Percentiles rank a stretch among this genome's conserved stretches.
Evolutionary conservation across 2,888 invertebrate genomes (phyloP).

Genomic region (Galerucella calmariensis): DNA sequence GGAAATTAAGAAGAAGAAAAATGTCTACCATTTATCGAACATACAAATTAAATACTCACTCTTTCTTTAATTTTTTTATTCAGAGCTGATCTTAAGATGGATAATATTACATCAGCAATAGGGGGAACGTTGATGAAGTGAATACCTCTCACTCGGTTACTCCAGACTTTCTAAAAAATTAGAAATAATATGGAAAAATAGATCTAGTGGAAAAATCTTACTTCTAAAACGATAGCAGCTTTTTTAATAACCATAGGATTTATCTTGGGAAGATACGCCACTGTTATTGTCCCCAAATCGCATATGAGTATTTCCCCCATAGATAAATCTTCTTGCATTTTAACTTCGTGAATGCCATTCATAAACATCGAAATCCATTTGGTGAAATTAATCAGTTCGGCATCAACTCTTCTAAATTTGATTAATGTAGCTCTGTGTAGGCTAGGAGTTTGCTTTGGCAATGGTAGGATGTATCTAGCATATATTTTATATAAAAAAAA

Average conservation of each 20-base stretch:
- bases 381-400: background rate
- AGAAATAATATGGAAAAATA: background rate
- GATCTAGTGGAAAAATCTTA: conserved; percentile 8
- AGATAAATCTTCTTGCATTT: conserved; percentile 26
- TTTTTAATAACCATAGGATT: conserved; percentile 28
- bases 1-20: background rate
- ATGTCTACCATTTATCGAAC: too few relatives aligned
- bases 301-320: conserved; percentile 20
- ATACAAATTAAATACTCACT: conserved; percentile 8
- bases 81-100: conserved; percentile 12
- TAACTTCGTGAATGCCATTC: conserved; percentile 24
- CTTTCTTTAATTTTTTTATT: conserved; percentile 28
- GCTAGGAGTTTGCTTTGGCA: conserved; percentile 7
- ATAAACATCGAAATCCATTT: conserved; percentile 11
- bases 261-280: conserved; percentile 11
- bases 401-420: background rate
- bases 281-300: conserved; percentile 22
- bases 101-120: conserved; percentile 12
- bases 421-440: conserved; percentile 7
- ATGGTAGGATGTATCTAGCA: background rate
- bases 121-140: conserved; percentile 21
- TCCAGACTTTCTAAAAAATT: conserved; percentile 27
- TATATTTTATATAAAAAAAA: background rate
- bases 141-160: conserved; percentile 15
- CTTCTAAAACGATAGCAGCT: conserved; percentile 25